Percentiles rank a stretch among this genome's conserved stretches.
These are phyloP conservation scores for Perithous albicinctus DNA, from an alignment of 2,888 invertebrate species.

Conservation along the genomic window DNA sequence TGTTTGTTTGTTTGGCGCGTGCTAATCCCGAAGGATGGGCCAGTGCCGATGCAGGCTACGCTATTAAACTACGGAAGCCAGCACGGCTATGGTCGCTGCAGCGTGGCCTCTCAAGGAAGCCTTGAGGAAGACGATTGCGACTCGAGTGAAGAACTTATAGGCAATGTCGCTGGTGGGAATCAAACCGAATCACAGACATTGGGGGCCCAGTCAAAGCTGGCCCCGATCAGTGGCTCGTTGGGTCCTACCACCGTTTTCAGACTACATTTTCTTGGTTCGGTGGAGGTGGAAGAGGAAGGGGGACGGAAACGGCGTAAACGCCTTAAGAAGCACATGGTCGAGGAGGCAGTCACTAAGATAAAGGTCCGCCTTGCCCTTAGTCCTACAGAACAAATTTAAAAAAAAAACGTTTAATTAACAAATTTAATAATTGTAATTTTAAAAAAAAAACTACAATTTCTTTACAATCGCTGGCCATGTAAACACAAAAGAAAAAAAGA, in stretches of 20 bases:
- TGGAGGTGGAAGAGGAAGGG: slow-evolving; percentile 93
- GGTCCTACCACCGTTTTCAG: slow-evolving; percentile 89
- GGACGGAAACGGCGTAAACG: slow-evolving; percentile 90
- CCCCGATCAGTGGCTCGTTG: slow-evolving; percentile 80
- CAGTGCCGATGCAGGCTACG: slow-evolving; percentile 82
- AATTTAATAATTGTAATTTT: not conserved
- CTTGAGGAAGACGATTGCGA: slow-evolving; percentile 84
- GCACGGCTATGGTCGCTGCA: slow-evolving; percentile 82
- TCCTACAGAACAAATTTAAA: slow-evolving; percentile 59
- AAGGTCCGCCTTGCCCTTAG: slow-evolving; percentile 88
- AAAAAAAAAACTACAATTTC: slow-evolving; percentile 17
- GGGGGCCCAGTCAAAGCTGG: slow-evolving; percentile 79
- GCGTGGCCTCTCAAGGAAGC: slow-evolving; percentile 83
- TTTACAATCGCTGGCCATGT: slow-evolving; percentile 48
- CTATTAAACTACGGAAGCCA: slow-evolving; percentile 83
- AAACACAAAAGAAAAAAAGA: too few species aligned
- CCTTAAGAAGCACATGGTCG: slow-evolving; percentile 95
- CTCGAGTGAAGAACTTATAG: slow-evolving; percentile 84
- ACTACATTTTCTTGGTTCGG: slow-evolving; percentile 93
- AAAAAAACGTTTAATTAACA: not conserved
- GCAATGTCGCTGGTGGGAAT: slow-evolving; percentile 81
- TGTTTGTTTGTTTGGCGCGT: slow-evolving; percentile 83
- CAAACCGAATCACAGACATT: slow-evolving; percentile 77
- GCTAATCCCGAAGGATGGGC: slow-evolving; percentile 80
- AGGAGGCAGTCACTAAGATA: slow-evolving; percentile 94